A percentile compares a stretch with the other conserved stretches of the same genome.
These are phyloP conservation scores for Bellardia pandia DNA, from an alignment of 2,888 invertebrate species.

Conservation along the genomic window DNA sequence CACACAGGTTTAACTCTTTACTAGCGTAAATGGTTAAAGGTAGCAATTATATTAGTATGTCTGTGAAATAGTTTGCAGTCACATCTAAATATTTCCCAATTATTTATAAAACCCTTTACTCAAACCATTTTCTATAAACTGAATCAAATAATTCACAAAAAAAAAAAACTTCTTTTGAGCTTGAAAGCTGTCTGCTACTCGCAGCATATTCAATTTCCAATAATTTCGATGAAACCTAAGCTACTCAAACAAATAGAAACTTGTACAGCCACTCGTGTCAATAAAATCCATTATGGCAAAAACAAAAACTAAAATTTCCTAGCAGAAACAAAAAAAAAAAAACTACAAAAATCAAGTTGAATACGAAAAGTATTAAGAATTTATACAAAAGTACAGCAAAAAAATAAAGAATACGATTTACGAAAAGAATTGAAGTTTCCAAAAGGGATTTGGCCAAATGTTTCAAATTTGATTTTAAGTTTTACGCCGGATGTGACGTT, in stretches of 20 bases:
- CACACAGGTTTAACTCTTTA: too few relatives aligned
- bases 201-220: not conserved
- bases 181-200: not conserved
- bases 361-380: slow-evolving; percentile 31
- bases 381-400: not conserved
- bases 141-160: too few relatives aligned
- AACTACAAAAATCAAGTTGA: not conserved
- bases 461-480: slow-evolving; percentile 71
- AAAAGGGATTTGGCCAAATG: slow-evolving; percentile 63
- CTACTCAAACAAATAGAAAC: not conserved
- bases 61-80: too few relatives aligned
- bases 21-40: too few relatives aligned
- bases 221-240: not conserved
- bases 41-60: too few relatives aligned
- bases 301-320: not conserved
- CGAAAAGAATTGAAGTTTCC: slow-evolving; percentile 45
- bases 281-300: slow-evolving; percentile 32
- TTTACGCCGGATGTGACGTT: slow-evolving; percentile 24
- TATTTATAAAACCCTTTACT: too few relatives aligned
- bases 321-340: not conserved
- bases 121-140: too few relatives aligned
- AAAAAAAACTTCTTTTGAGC: too few relatives aligned
- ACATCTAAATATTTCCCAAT: too few relatives aligned
- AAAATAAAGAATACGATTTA: not conserved
- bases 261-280: slow-evolving; percentile 9